These are phyloP conservation scores for Zaprionus taronus DNA, from an alignment of 1,140 invertebrate genomes.

Conservation along the genomic window DNA sequence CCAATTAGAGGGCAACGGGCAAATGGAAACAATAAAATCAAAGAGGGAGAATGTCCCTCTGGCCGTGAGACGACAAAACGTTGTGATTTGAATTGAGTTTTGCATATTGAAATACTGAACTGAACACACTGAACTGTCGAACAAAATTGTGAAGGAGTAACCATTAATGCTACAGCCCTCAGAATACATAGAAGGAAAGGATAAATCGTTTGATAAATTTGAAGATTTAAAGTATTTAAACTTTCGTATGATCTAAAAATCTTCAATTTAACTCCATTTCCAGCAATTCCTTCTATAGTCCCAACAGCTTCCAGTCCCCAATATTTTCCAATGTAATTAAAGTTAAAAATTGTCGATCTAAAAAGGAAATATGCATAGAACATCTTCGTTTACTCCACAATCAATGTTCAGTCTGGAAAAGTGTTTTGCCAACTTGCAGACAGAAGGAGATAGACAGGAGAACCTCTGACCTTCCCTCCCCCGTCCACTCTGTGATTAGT, in stretches of 20 bases:
- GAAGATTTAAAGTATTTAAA: no score
- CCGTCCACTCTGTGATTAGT: background rate
- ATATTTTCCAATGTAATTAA: background rate
- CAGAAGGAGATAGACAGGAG: background rate
- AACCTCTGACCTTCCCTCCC: background rate
- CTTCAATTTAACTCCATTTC: no score
- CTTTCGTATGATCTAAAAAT: no score
- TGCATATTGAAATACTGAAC: background rate
- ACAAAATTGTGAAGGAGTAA: background rate
- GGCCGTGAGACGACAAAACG: background rate
- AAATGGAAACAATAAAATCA: constrained; percentile 5
- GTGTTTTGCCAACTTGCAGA: constrained; percentile 7
- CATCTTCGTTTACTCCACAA: constrained; percentile 7
- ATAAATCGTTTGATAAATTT: no score
- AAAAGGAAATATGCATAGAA: background rate
- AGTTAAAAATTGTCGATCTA: background rate
- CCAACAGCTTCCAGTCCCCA: no score
- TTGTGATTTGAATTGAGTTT: background rate
- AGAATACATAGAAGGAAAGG: no score
- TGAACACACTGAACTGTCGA: background rate
- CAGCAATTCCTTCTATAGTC: no score
- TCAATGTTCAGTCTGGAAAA: constrained; percentile 5
- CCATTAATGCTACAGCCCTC: no score
- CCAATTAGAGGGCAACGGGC: background rate
- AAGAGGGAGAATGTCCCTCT: background rate